Base-by-base conservation (phyloP, 1,140 invertebrate genomes). In the Euborellia annulipes region DNA sequence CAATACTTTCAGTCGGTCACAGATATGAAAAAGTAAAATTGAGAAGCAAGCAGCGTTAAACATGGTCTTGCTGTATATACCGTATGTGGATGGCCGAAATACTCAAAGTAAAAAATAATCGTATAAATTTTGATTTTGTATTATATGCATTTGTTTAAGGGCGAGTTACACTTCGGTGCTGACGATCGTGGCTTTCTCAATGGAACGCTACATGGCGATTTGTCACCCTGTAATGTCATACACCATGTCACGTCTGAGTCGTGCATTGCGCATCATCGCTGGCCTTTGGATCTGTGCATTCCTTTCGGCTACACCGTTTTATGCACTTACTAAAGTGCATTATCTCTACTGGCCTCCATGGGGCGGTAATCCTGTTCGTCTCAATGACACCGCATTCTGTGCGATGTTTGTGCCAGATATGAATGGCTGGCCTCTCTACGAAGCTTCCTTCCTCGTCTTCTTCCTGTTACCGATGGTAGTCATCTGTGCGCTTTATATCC, bases 141-240 rank as follows among this genome's bases (percentile, higher is more conserved):
- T n/a, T n/a, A n/a, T n/a, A n/a, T n/a, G n/a, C n/a, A n/a, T n/a
- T 43, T 23, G 51, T 63, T 66, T 38, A 64, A 83, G 80, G 57
- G 85, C 85, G 0, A 85, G 85, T 2, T 90, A 90, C 58, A 85
- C 86, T 0, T 91, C 88, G 0, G 85, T 93, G 1, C 67, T 94
- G 53, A 90, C 85, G 18, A 93, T 95, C 50, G 83, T 89, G 13
- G 81, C 82, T 17, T 90, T 90, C 62, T 85, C 84, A 0, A 76
- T 78, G 55, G 84, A 88, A 62, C 70, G 89, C 36, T 95, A 93
- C 65, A 60, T 93, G 21, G 90, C 90, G 13, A 93, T 96, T 52
- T 94, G 89, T 56, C 81, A 93, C 62, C 88, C 89, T 0, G 63
- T 94, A 30, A 75, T 80, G 50, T 66, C 77, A 16, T 79, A 88